These are phyloP conservation scores for Pipra filicauda DNA, from an alignment of 2,113 vertebrate species.

Conservation along the genomic window DNA sequence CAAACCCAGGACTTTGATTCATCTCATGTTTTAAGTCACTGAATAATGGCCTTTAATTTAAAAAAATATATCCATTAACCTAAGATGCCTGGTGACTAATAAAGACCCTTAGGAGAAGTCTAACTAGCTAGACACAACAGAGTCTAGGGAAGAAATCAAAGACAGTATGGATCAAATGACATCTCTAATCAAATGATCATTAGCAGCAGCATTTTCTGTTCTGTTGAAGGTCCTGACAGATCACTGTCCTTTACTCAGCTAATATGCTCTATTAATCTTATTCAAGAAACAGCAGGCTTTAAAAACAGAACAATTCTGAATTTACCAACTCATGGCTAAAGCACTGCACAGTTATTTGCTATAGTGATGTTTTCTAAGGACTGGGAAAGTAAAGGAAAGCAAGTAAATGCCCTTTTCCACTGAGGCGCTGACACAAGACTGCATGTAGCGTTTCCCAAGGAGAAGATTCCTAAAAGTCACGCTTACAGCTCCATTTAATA, in stretches of 20 bases:
- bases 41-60: slow-evolving; percentile 9
- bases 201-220: background rate
- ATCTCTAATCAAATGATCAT: slow-evolving; percentile 30
- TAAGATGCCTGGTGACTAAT: background rate
- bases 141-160: background rate
- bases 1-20: background rate
- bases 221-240: background rate
- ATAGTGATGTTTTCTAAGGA: background rate
- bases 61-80: background rate
- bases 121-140: slow-evolving; percentile 1
- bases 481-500: background rate
- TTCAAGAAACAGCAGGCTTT: background rate
- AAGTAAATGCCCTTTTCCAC: background rate
- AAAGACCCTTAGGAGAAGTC: slow-evolving; percentile 12
- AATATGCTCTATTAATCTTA: slow-evolving; percentile 15
- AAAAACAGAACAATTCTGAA: background rate
- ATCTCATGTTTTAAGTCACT: background rate
- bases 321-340: background rate
- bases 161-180: background rate
- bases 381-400: background rate
- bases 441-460: background rate
- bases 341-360: background rate
- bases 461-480: background rate
- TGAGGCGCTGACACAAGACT: background rate
- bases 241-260: slow-evolving; percentile 10